Evolutionary conservation across 2,888 invertebrate genomes (phyloP), one percentile per base, ranked within the genome.

Genomic region (Nyleta sp.): DNA sequence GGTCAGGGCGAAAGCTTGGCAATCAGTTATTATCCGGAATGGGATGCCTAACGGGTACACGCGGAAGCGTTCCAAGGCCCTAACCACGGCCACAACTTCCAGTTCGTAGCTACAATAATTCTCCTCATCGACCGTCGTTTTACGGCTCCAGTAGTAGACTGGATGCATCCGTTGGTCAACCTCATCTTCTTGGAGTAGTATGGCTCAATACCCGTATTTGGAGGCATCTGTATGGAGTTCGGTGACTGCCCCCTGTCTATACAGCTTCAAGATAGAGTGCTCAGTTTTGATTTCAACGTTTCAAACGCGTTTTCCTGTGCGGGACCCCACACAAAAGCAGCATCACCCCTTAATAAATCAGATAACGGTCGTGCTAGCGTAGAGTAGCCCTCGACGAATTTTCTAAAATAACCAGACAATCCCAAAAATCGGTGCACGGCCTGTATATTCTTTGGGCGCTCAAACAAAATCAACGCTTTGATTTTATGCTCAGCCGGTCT

Each of bases 71-170:
- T 22, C 33, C 31, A 52, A 17, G 2, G 52, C 52, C 17, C 15
- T 22, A 2, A 48, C 48, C 4, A 48, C 20, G 1, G 48, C 48
- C 13, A 48, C 10, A 1, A 28, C 48, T n/a, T 52, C 52, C 3
- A 52, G 18, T 17, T 52, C 52, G 52, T 52, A 52, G 33, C 52
- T 52, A 10, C 33, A 33, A 17, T 52, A 52, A 1, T 52, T 52
- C 10, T 52, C 31, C 10, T 52, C 52, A 8, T 13, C 52, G 2
- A 17, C 10, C 2, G 31, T 17, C 11, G 52, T 52, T 11, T 33
- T 52, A 3, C 33, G 1, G 18, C 52, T 52, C 17, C 17, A 13
- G 5, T 52, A 52, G 11, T 31, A 33, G 10, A 52, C 33, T 15
- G 52, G 52, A 11, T 52, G 33, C 2, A 52, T 3, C 8, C 8